Base-by-base conservation (phyloP, 2,797 vertebrate genomes). In the Poeciliopsis infans region DNA sequence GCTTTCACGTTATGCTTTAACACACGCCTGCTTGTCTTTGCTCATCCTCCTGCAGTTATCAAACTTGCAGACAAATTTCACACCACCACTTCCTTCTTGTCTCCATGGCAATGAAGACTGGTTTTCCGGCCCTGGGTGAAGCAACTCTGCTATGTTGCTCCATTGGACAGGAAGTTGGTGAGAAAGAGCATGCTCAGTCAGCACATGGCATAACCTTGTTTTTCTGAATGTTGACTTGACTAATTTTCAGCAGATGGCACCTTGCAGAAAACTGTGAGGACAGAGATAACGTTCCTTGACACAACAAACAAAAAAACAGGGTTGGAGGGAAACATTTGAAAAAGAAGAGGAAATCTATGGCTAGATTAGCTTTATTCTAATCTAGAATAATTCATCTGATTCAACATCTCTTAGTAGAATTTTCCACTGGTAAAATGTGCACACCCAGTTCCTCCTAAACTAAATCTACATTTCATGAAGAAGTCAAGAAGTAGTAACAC, bases 81-180 rank as follows among this genome's bases (percentile, higher is more conserved):
- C 89, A 95, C 90, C 83, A 91, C 93, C 88, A 86, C 93, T 95
- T 96, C 96, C 96, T 95, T 95, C 94, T 93, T 87, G 93, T 96
- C 88, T 91, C 95, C 93, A 95, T 95, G 92, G 95, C 85, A 91
- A 95, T 86, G 4, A 84, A 78, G 81, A 86, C 81, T 90, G 77
- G 90, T 90, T 94, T 95, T 94, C 93, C 92, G 92, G 91, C 89
- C 77, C 55, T 85, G 83, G 83, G 86, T 88, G 83, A 91, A 90
- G 89, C 75, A 91, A 94, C 84, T 81, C 71, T 80, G 81, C 31
- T 82, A 73, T 81, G 80, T 92, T 90, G 81, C 90, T 88, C 82
- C 86, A 86, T 88, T 89, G 86, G 85, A 92, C 91, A 92, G 94
- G 94, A 95, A 94, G 88, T 79, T 76, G 51, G 86, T 90, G 86